These are phyloP conservation scores for Hyppa rectilinea DNA, from an alignment of 2,888 invertebrate genomes.

Conservation along the genomic window DNA sequence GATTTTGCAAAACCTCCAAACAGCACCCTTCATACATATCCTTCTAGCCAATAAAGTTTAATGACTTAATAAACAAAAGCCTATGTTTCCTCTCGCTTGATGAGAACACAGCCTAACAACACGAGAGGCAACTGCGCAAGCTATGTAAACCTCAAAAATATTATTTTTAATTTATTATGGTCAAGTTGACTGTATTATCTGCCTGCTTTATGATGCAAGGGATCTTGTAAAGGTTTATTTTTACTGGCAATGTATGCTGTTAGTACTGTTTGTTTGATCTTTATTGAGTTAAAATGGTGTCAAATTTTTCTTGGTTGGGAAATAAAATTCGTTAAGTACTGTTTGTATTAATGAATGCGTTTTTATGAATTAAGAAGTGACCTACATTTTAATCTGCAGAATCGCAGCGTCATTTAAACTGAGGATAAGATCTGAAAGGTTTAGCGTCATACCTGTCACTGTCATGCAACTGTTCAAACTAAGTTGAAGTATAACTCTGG, in stretches of 20 bases:
- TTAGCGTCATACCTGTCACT: too few relatives aligned
- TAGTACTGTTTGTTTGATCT: neutral
- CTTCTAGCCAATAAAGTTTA: too few relatives aligned
- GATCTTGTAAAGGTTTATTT: conserved; percentile 48
- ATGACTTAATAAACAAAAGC: neutral
- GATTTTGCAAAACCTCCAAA: too few relatives aligned
- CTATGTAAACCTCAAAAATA: conserved; percentile 77
- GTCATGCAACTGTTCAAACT: too few relatives aligned
- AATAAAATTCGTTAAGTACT: neutral
- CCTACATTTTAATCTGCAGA: neutral
- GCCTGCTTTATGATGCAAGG: conserved; percentile 61
- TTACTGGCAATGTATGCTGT: conserved; percentile 45
- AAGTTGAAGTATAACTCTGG: too few relatives aligned
- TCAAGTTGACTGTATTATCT: conserved; percentile 60
- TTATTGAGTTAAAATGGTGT: conserved; percentile 40
- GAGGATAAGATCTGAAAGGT: too few relatives aligned
- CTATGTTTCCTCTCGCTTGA: too few relatives aligned
- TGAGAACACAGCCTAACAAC: conserved; percentile 23
- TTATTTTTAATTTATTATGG: conserved; percentile 76
- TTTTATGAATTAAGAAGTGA: neutral
- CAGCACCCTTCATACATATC: too few relatives aligned
- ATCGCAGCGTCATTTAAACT: too few relatives aligned
- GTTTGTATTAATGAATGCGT: neutral
- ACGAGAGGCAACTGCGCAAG: conserved; percentile 65
- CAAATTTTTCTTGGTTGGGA: conserved; percentile 7